Evolutionary conservation across 2,797 vertebrate species (phyloP), one percentile per base, ranked within the genome.

Genomic region (Amblyopsis hoosieri): DNA sequence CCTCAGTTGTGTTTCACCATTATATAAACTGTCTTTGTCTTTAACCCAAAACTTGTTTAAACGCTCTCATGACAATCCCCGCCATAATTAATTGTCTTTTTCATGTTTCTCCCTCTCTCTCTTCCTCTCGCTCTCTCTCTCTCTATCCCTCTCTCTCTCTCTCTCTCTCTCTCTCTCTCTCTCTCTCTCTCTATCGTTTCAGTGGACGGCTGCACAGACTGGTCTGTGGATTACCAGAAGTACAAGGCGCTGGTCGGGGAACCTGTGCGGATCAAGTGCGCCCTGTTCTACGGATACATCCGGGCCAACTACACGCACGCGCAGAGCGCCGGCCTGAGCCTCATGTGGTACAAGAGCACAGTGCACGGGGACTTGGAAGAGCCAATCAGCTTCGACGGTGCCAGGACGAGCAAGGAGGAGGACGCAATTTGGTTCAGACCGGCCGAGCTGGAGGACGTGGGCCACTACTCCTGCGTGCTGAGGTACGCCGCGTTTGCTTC

Each of bases 321-420:
- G 12, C 97, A 99, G 92, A 97, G 96, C 67, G 93, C 95, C 54
- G 97, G 97, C 83, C 97, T 99, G 74, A 99, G 97, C 89, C 93
- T 99, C 64, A 99, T 99, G 97, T 99, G 97, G 97, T 99, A 99
- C 89, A 97, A 96, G 90, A 99, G 97, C 75, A 94, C 95, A 13
- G 96, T 95, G 67, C 96, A 97, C 0, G 96, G 97, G 74, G 97
- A 94, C 81, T 93, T 97, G 71, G 97, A 99, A 86, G 97, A 99
- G 53, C 97, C 97, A 66, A 99, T 99, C 85, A 95, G 96, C 69
- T 99, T 99, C 66, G 97, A 99, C 67, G 97, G 97, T 82, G 90
- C 87, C 17, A 91, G 97, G 72, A 99, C 96, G 96, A 99, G 95
- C 91, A 99, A 99, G 86, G 97, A 99, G 78, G 97, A 99, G 84